Base-by-base conservation (phyloP, 2,888 invertebrate genomes). In the Julus scandinavius region DNA sequence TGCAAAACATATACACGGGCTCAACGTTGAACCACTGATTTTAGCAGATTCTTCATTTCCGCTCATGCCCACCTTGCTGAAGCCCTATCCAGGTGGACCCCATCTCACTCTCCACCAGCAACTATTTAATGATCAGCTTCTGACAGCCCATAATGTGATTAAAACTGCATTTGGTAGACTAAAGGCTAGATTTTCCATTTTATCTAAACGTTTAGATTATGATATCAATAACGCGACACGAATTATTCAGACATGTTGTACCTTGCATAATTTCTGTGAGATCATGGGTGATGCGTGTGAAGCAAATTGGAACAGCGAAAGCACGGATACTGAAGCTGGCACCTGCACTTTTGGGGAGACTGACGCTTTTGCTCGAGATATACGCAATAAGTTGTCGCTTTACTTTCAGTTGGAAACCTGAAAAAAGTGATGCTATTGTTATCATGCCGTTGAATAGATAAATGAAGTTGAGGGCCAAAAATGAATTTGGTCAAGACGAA, bases 241-340 rank as follows among this genome's bases (percentile, higher is more conserved):
- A 85, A 85, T 85, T n/a, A 38, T 38, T 38, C 38, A 85, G 38
- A n/a, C 85, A 1, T 85, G 85, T 85, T 85, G 85, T 38, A 85
- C 85, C 0, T 17, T 85, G 85, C 85, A 85, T 49, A 85, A 85
- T 85, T 11, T 85, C 4, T 85, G 85, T 85, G 85, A 85, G n/a
- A 45, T 85, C 17, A 85, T 85, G 85, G 85, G 49, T 85, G 85
- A 85, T 38, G 5, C 17, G 20, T 85, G 85, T 29, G 49, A 85
- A 40, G 40, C 85, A 85, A 40, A 85, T 49, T 85, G 85, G 85
- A 85, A 9, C 38, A 5, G 5, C 5, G 85, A 38, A 20, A 20
- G 20, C 63, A 20, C 20, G 6, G 63, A 7, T 20, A 5, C 63
- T 2, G 63, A 63, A 6, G 63, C n/a, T 20, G 20, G 63, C 63